Evolutionary conservation across 2,888 invertebrate genomes (phyloP), one percentile per base, ranked within the genome.

Genomic region (Elegia similella): DNA sequence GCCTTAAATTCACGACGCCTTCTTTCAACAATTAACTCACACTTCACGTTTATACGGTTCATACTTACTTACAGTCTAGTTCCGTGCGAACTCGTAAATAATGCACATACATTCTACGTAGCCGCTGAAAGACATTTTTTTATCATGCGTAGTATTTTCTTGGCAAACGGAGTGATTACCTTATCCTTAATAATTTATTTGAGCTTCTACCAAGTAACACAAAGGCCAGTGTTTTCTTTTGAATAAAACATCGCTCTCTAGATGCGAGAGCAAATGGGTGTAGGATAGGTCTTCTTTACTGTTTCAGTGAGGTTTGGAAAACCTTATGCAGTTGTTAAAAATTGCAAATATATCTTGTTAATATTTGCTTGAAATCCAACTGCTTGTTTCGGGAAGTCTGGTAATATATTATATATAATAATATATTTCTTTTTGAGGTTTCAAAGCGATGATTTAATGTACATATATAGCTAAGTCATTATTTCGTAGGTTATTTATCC

Each of bases 151-250:
- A 72, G 75, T 75, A 75, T 78, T 79, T 78, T 79, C 75, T 75
- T 77, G 70, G 75, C 78, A 78, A 84, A 81, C 79, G 72, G 80
- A 85, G 79, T 83, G 82, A 87, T 87, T 83, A 84, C 82, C 76
- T 80, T 78, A 76, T 77, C 72, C 72, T 85, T 80, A 85, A 83
- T 86, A 84, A 85, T 86, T 83, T 84, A 86, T 86, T 82, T 78
- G 75, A 75, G 78, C 78, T 81, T 74, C 80, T 82, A 80, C 76
- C 76, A 75, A 82, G 81, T 75, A 82, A 81, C 80, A 81, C 85
- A 82, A 82, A 86, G 84, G 81, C 81, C 81, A 81, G 83, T 78
- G 76, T 80, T 82, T 80, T 77, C 77, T 80, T 64, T 69, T 88
- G 85, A 86, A 88, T 88, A 86, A 87, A 83, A 86, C 84, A 87